Evolutionary conservation across 2,797 vertebrate genomes (phyloP), one percentile per base, ranked within the genome.

Genomic region (Borostomias antarcticus): DNA sequence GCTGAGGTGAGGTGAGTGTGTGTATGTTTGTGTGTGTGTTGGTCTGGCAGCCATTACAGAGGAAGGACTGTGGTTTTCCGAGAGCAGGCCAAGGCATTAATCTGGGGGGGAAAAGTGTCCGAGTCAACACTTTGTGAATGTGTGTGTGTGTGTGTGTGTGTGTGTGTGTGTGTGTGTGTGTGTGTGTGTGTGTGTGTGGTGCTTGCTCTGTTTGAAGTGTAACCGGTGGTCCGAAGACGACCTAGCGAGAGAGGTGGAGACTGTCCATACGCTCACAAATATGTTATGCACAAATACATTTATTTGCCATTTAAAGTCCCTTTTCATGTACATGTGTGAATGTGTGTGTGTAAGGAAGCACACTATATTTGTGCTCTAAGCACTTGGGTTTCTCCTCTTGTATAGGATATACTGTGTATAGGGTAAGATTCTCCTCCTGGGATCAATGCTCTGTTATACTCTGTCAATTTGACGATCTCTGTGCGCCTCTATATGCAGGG

Each of bases 131-230:
- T n/a, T 15, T 30, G 23, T 43, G 66, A 15, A 28, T 21, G 23
- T 48, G 50, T 1, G 63, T 1, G 54, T 35, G 35, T 15, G 45
- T 30, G 32, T 17, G 2, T 11, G 9, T 23, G 63, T 17, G 52
- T 9, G 25, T 15, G 13, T 53, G 29, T 37, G 48, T 37, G 50
- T 43, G n/a, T 50, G 47, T 50, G 47, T 50, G n/a, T 53, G 51
- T 53, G 51, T 53, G 51, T 25, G 23, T 53, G 10, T 53, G 2
- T 53, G 25, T 53, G 4, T 5, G 6, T 25, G 21, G 50, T 60
- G 58, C 26, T 50, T 43, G 32, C 13, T 30, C 26, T 25, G n/a
- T 30, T 15, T 23, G 25, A 11, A 33, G 25, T 28, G n/a, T 1
- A 5, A 2, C 47, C 28, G 15, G 45, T 32, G 26, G n/a, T n/a